Evolutionary conservation across 2,888 invertebrate species (phyloP).

Genomic region (Drosophila sordidapex): DNA sequence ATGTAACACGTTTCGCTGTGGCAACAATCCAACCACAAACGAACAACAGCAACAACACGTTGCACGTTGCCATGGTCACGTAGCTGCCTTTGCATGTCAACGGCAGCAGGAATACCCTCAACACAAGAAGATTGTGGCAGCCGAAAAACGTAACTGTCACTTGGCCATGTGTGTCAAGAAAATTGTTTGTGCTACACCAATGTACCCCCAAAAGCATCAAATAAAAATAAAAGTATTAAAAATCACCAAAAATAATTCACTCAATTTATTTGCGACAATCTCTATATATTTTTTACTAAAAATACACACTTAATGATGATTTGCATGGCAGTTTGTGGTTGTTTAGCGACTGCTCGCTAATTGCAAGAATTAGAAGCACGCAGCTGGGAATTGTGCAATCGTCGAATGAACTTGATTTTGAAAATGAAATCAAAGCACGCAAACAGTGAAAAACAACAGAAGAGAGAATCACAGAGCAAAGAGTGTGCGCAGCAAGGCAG

Average conservation of each 20-base stretch:
- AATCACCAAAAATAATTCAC: conserved; percentile 14
- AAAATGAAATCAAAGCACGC: conserved; percentile 12
- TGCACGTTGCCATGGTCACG: conserved; percentile 73
- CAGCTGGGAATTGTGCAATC: conserved; percentile 24
- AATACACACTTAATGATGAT: conserved; percentile 1
- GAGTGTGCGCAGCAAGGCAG: not conserved
- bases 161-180: conserved; percentile 41
- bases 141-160: conserved; percentile 48
- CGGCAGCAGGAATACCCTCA: conserved; percentile 36
- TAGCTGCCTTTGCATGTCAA: conserved; percentile 80
- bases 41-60: conserved; percentile 22
- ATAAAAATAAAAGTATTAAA: not conserved
- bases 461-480: not conserved
- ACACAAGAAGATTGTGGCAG: conserved; percentile 28
- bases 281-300: not conserved
- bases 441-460: not conserved
- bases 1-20: conserved; percentile 77
- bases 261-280: not conserved
- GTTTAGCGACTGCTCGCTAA: conserved; percentile 49
- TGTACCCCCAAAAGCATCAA: not conserved
- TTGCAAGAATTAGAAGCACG: conserved; percentile 34
- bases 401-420: conserved; percentile 34
- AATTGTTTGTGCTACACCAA: conserved; percentile 24
- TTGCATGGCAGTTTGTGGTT: conserved; percentile 25
- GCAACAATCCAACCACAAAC: conserved; percentile 50